These are phyloP conservation scores for Drosophila orosa DNA, from an alignment of 1,140 invertebrate genomes.

Conservation along the genomic window DNA sequence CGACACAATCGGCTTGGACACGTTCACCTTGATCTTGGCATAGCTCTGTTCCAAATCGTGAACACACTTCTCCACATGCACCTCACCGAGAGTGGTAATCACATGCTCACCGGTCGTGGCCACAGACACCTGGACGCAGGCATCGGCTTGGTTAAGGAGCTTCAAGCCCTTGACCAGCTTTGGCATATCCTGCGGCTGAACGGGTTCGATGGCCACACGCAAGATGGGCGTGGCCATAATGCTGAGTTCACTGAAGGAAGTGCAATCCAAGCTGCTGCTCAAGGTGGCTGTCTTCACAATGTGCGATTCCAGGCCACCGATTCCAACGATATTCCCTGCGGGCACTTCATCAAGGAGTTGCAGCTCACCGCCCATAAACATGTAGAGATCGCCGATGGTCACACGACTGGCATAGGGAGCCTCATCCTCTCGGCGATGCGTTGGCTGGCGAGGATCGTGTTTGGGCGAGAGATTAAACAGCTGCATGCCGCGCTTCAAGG, in stretches of 20 bases:
- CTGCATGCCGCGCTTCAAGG: conserved; percentile 90
- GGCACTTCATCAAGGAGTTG: conserved; percentile 91
- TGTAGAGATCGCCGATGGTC: conserved; percentile 90
- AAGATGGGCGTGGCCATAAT: conserved; percentile 94
- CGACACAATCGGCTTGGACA: conserved; percentile 97
- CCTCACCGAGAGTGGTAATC: conserved; percentile 97
- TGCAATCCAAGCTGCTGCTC: conserved; percentile 92
- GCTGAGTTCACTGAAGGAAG: conserved; percentile 94
- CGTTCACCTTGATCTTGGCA: conserved; percentile 94
- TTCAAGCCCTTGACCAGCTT: conserved; percentile 90
- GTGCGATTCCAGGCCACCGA: conserved; percentile 94
- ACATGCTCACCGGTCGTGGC: conserved; percentile 98
- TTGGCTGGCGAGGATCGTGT: conserved; percentile 90
- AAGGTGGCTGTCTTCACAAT: conserved; percentile 96
- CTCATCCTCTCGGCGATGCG: conserved; percentile 56
- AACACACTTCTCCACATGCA: conserved; percentile 97
- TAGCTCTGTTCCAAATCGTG: conserved; percentile 93
- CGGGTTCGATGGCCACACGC: conserved; percentile 96
- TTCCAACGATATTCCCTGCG: conserved; percentile 95
- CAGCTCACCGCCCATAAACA: conserved; percentile 97
- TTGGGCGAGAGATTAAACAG: conserved; percentile 95
- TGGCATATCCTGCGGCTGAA: conserved; percentile 91
- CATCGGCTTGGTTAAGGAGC: conserved; percentile 89
- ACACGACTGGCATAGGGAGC: conserved; percentile 86
- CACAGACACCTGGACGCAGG: conserved; percentile 94